phyloP scores from a whole-genome alignment of 2,797 vertebrate genomes.

The Tokudaia tokunoshimensis region DNA sequence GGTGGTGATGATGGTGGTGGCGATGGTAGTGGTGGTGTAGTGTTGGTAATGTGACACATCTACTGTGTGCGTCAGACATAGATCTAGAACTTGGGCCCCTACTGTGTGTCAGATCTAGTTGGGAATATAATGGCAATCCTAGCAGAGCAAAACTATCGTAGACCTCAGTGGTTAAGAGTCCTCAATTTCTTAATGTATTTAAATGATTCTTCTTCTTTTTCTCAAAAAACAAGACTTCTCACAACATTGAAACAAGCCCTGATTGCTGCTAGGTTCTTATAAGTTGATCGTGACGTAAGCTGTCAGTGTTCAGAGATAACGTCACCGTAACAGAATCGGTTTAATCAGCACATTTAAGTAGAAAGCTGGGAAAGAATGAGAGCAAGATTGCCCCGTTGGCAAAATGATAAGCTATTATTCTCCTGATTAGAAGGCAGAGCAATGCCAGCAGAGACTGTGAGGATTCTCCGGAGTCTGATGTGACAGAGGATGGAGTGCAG shows the following conservation, averaged over 20 bases:
- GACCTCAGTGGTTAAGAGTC: neutral
- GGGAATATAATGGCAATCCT: neutral
- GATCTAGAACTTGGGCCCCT: neutral
- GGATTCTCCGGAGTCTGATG: constrained; percentile 17
- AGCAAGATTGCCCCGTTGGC: neutral
- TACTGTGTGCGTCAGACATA: neutral
- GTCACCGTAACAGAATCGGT: neutral
- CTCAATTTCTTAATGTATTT: neutral
- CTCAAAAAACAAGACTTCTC: constrained; percentile 26
- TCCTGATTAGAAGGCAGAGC: constrained; percentile 14
- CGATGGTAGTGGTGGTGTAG: too few relatives aligned
- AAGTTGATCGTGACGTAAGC: neutral
- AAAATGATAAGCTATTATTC: constrained; percentile 21
- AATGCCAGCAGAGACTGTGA: constrained; percentile 53
- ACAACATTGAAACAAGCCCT: neutral
- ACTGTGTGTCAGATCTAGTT: neutral
- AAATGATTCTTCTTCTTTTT: neutral
- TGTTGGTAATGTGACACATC: neutral
- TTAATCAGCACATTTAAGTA: neutral
- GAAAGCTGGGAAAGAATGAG: neutral
- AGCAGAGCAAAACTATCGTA: neutral
- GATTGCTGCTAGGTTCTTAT: neutral
- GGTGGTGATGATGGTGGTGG: neutral
- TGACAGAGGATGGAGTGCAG: constrained; percentile 59
- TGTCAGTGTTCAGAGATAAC: constrained; percentile 31